Evolutionary conservation across 2,113 vertebrate species (phyloP).

Genomic region (Falcunculus frontatus): DNA sequence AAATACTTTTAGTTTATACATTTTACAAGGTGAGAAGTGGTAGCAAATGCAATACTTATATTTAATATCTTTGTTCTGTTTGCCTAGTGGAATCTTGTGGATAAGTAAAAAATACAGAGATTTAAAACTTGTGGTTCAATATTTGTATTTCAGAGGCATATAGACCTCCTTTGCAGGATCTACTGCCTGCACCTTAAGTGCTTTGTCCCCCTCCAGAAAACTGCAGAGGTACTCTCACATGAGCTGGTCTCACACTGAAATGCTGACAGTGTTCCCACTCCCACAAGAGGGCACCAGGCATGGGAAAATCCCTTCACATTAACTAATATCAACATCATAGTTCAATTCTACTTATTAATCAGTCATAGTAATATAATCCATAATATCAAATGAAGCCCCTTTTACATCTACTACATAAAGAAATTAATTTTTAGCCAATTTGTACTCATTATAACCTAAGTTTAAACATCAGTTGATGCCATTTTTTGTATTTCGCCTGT

Average conservation of each 20-base stretch:
- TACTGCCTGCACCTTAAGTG: too few relatives aligned
- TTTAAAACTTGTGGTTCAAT: background rate
- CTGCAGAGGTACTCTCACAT: rapidly evolving
- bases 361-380: background rate
- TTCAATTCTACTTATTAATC: background rate
- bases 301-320: background rate
- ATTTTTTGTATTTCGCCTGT: background rate
- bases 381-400: background rate
- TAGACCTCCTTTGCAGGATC: background rate
- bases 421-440: background rate
- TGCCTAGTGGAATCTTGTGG: background rate
- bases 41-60: background rate
- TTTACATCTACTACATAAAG: background rate
- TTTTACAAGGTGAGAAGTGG: background rate
- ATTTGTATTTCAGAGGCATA: background rate
- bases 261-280: background rate
- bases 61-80: background rate
- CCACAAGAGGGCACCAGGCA: background rate
- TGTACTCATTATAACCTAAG: background rate
- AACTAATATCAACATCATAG: background rate
- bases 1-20: background rate
- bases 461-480: background rate
- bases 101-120: background rate
- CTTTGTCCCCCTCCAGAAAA: background rate
- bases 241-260: background rate